Conservation (phyloP, 1,140 invertebrate species). For the Scaptomyza hsui region DNA sequence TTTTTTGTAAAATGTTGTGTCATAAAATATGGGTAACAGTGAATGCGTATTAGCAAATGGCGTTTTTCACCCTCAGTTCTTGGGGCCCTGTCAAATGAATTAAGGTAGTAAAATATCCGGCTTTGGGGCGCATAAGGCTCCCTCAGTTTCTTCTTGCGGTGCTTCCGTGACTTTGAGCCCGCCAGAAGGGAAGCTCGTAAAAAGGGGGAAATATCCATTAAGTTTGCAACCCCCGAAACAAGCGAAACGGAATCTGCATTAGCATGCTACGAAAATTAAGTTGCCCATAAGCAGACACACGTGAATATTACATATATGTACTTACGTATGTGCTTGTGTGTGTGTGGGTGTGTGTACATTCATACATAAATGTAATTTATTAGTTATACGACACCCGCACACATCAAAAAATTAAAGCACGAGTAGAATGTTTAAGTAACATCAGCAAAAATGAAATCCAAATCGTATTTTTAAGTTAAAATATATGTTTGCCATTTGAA, state of each 20-base stretch:
- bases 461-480: neutral
- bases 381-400: slow-evolving; percentile 3
- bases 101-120: slow-evolving; percentile 72
- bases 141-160: slow-evolving; percentile 24
- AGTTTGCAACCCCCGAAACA: slow-evolving; percentile 65
- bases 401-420: slow-evolving; percentile 4
- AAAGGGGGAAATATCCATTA: slow-evolving; percentile 54
- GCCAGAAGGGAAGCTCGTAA: slow-evolving; percentile 61
- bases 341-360: slow-evolving; percentile 11
- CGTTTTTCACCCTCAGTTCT: slow-evolving; percentile 58
- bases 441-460: neutral
- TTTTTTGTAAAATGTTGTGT: slow-evolving; percentile 73
- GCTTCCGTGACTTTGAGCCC: slow-evolving; percentile 40
- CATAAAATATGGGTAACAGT: too few relatives aligned
- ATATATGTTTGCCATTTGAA: neutral
- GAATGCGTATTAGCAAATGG: slow-evolving; percentile 57
- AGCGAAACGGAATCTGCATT: slow-evolving; percentile 63
- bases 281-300: slow-evolving; percentile 58
- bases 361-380: slow-evolving; percentile 13
- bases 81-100: slow-evolving; percentile 62
- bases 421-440: too few relatives aligned
- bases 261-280: slow-evolving; percentile 71
- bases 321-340: slow-evolving; percentile 4
- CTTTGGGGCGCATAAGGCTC: slow-evolving; percentile 57
- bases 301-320: slow-evolving; percentile 31